Evolutionary conservation across 37 sponge, comb jelly and placozoan species (phyloP), one percentile per base, ranked within the genome.

Genomic region (Crambe crambe): DNA sequence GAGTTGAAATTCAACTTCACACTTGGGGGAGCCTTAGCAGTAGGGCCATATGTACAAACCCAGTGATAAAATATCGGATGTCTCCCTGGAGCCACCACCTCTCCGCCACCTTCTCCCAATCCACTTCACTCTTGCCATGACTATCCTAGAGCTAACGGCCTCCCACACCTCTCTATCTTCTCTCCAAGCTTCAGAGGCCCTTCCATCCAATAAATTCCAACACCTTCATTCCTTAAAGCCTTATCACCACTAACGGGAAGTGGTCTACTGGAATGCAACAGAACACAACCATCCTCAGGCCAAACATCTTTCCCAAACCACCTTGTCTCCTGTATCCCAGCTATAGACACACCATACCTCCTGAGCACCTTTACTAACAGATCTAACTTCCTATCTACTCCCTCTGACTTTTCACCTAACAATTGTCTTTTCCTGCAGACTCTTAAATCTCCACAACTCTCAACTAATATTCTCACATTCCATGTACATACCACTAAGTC

Each of bases 301-400:
- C 64, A 81, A 15, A 81, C 82, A 72, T 71, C 73, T 39, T 1
- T 22, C 47, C 82, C 82, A 81, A 81, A 81, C 73, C 82, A 81
- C 43, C 58, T 81, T 37, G 41, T 81, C 64, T 81, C 82, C 40
- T 72, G 73, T 4, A 81, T 72, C 43, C 73, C 82, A 40, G 73
- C 63, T 60, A 81, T 73, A 41, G 73, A 72, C 81, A 73, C 51
- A n/a, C 59, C 18, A 47, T 18, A 70, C 30, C 73, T 72, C 29
- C 9, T 72, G 3, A 85, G 51, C 40, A 77, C 86, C 23, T 58
- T 41, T 2, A 85, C 79, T 42, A 85, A 42, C 12, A 85, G 47
- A 42, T 70, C 79, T 22, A 75, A n/a, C 39, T 85, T 85, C 15
- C 78, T 35, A 3, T 78, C 86, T 41, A 77, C 79, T 9, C 3